Conservation (phyloP, 2,888 invertebrate species). For the Phortica okadai region DNA sequence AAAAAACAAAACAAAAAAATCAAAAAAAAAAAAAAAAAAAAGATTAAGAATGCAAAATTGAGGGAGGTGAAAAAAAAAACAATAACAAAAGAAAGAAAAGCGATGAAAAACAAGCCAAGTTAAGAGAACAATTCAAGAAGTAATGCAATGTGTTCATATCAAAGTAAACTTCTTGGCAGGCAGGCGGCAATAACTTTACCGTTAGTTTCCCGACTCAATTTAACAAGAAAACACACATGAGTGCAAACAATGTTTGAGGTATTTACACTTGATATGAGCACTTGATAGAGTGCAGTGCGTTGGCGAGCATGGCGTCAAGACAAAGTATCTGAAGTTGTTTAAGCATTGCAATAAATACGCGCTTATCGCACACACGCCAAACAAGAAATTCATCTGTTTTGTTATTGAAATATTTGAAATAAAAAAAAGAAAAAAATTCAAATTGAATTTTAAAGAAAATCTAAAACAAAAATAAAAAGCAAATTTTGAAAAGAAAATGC, state of each 20-base stretch:
- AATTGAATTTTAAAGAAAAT: background rate
- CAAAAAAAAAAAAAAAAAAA: background rate
- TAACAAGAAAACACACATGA: background rate
- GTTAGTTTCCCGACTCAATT: constrained; percentile 5
- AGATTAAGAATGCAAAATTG: background rate
- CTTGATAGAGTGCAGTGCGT: background rate
- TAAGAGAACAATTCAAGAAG: background rate
- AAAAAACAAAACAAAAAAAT: constrained; percentile 4
- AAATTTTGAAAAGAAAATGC: background rate
- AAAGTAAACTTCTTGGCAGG: constrained; percentile 22
- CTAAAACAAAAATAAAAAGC: background rate
- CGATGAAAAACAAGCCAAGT: background rate
- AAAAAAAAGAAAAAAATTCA: background rate
- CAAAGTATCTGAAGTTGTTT: too few relatives aligned
- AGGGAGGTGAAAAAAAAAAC: background rate
- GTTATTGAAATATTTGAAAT: too few relatives aligned
- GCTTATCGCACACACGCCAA: too few relatives aligned
- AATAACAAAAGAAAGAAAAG: background rate
- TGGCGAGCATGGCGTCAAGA: background rate
- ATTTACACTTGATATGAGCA: constrained; percentile 18
- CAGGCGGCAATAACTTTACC: background rate
- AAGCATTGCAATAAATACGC: too few relatives aligned
- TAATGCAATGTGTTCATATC: constrained; percentile 9
- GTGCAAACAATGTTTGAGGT: constrained; percentile 16
- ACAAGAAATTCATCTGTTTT: too few relatives aligned